These are phyloP conservation scores for Chelonoidis abingdonii DNA, from an alignment of 2,113 vertebrate genomes.

Conservation along the genomic window DNA sequence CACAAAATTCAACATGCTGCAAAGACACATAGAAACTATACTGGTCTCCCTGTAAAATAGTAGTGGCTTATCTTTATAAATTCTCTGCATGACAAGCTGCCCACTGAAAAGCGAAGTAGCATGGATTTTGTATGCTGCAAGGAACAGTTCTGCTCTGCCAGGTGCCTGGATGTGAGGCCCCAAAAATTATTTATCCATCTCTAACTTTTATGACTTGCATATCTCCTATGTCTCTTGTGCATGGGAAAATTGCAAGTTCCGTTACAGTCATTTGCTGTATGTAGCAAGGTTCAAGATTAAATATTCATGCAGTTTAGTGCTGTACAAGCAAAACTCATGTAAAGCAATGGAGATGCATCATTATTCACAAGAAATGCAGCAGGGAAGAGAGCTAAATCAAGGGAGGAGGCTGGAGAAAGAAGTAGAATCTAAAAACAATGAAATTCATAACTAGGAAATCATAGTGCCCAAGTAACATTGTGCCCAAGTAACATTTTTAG, in stretches of 20 bases:
- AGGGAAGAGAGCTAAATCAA: background rate
- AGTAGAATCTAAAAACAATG: background rate
- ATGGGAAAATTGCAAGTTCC: slow-evolving; percentile 34
- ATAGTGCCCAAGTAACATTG: background rate
- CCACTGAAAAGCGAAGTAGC: background rate
- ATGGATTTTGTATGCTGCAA: background rate
- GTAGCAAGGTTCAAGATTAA: slow-evolving; percentile 38
- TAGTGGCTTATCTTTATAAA: background rate
- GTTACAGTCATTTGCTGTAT: slow-evolving; percentile 51
- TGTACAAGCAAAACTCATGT: background rate
- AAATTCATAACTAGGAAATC: background rate
- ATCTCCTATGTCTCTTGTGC: slow-evolving; percentile 27
- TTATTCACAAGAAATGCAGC: background rate
- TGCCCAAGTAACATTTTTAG: background rate
- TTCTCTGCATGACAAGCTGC: background rate
- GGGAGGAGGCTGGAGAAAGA: background rate
- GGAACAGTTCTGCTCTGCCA: background rate
- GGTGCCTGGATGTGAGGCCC: background rate
- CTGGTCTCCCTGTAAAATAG: background rate
- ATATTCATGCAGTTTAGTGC: background rate
- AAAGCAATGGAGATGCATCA: background rate
- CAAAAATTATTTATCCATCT: slow-evolving; percentile 19
- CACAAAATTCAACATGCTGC: background rate
- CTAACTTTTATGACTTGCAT: slow-evolving; percentile 38
- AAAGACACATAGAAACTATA: background rate